Evolutionary conservation across 2,113 vertebrate genomes (phyloP), one percentile per base, ranked within the genome.

Genomic region (Furnarius figulus): DNA sequence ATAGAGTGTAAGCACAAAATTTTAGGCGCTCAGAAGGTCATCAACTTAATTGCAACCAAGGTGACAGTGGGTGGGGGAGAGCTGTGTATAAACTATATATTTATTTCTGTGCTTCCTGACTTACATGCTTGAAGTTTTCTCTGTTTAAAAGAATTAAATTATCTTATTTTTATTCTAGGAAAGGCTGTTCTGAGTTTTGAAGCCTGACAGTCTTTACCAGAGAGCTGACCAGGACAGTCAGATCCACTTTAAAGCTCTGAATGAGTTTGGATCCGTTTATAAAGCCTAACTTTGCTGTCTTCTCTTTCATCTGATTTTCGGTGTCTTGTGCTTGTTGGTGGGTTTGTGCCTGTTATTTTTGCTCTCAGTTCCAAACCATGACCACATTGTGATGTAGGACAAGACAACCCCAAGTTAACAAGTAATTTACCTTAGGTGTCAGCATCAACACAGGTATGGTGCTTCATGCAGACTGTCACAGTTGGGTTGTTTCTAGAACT

Each of bases 11-110:
- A 93, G 85, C 67, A 92, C 71, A 95, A 90, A 93, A 82, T 93
- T 95, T 90, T 95, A 95, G 63, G 75, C 79, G 79, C 93, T 93
- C 75, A 83, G 85, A 94, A 96, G 83, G 86, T 93, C 91, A 79
- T 37, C 1, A 7, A 79, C 58, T 90, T 88, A 88, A 76, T 83
- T 79, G 67, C 53, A 76, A n/a, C 12, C 53, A 85, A 90, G 66
- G 62, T 87, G 8, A 5, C 35, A 87, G 66, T 52, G 53, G 27
- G 35, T 83, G 14, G 33, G 9, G 33, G 7, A 72, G 33, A 65
- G 30, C 42, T 79, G 39, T 68, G 22, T 65, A 21, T 55, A 35
- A 82, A 52, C 40, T 70, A 5, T 56, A 2, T 66, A 53, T 80
- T 93, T 87, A 76, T 79, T 90, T 85, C 79, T 68, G 14, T 67